Percentiles rank a stretch among this genome's conserved stretches.
phyloP scores from a whole-genome alignment of 2,888 invertebrate genomes.

The Acanthopleura granulata region DNA sequence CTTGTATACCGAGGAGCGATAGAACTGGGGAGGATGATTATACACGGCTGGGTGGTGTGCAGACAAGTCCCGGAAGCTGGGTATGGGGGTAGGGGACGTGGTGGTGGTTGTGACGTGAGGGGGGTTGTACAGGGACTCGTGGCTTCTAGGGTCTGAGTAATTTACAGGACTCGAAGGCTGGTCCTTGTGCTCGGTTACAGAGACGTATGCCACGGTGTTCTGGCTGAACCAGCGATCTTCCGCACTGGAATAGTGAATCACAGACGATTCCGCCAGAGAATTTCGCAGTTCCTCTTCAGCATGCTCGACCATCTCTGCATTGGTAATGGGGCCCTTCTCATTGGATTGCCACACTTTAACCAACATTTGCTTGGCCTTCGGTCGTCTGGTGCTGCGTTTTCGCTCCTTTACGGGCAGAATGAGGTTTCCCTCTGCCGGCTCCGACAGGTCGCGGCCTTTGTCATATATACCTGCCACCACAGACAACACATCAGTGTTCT shows the following conservation, averaged over 20 bases:
- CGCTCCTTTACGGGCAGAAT: conserved; percentile 55
- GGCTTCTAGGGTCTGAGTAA: not conserved
- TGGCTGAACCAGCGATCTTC: not conserved
- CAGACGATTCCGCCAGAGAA: not conserved
- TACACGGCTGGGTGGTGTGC: not conserved
- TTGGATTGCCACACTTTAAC: not conserved
- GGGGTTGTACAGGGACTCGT: not conserved
- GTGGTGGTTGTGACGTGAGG: not conserved
- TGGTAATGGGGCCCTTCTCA: no score
- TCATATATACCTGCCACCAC: conserved; percentile 55
- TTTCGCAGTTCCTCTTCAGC: no score
- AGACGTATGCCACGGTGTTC: not conserved
- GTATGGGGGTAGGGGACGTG: not conserved
- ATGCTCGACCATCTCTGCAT: no score
- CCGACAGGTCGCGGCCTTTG: conserved; percentile 45
- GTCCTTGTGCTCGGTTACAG: not conserved
- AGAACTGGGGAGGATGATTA: not conserved
- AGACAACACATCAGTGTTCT: conserved; percentile 47
- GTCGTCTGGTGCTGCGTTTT: conserved; percentile 18
- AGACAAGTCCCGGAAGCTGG: not conserved
- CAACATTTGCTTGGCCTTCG: not conserved
- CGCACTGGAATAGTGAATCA: not conserved
- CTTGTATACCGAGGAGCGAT: not conserved
- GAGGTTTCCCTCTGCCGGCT: conserved; percentile 54
- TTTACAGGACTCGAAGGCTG: not conserved